Conservation (phyloP, 1,140 invertebrate genomes). For the Drosophila punjabiensis region DNA sequence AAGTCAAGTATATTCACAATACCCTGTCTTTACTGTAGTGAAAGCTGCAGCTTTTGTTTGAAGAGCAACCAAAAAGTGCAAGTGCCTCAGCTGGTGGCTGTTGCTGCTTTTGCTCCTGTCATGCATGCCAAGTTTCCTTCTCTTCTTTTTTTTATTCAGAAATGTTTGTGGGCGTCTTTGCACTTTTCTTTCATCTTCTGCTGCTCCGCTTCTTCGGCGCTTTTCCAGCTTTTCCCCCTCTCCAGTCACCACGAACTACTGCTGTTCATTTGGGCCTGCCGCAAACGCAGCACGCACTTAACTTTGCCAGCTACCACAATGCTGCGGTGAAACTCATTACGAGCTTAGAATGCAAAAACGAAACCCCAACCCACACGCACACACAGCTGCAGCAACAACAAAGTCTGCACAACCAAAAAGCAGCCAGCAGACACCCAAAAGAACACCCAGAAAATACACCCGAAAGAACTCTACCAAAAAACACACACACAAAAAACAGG, state of each 20-base stretch:
- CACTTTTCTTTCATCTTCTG: constrained; percentile 60
- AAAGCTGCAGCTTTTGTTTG: constrained; percentile 63
- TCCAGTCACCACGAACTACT: neutral
- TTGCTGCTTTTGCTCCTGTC: constrained; percentile 43
- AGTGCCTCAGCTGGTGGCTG: constrained; percentile 60
- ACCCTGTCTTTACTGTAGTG: constrained; percentile 16
- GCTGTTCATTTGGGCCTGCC: constrained; percentile 72
- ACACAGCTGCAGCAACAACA: constrained; percentile 35
- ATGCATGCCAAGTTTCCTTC: constrained; percentile 65
- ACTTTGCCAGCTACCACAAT: constrained; percentile 78
- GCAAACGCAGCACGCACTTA: constrained; percentile 80
- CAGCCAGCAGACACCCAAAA: constrained; percentile 8
- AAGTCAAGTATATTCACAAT: no score
- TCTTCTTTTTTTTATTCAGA: constrained; percentile 54
- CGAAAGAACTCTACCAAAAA: neutral
- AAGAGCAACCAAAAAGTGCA: constrained; percentile 72
- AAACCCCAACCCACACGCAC: constrained; percentile 49
- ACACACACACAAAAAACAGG: neutral
- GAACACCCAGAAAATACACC: constrained; percentile 5
- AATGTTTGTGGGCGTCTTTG: constrained; percentile 73
- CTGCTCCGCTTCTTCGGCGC: constrained; percentile 25
- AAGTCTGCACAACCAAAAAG: constrained; percentile 23
- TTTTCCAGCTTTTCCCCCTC: constrained; percentile 12
- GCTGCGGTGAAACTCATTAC: constrained; percentile 80
- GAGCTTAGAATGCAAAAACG: constrained; percentile 81